Conservation (phyloP, 92 coral and sea anemone genomes). For the Nematostella vectensis region DNA sequence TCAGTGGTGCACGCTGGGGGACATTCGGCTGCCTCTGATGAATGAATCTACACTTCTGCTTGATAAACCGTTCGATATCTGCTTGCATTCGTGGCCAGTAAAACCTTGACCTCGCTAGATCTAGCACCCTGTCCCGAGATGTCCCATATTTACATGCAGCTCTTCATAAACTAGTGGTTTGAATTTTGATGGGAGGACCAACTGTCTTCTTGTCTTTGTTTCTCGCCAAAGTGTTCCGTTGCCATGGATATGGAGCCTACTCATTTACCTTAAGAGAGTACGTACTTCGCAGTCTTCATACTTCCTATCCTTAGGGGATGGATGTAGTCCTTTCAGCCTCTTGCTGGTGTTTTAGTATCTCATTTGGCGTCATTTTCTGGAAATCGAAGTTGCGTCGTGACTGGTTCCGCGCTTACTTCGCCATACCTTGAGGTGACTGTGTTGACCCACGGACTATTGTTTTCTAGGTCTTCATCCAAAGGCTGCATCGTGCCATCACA, state of each 20-base stretch:
- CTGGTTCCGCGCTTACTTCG: background rate
- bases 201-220: background rate
- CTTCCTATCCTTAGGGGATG: background rate
- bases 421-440: background rate
- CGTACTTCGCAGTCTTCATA: background rate
- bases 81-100: conserved; percentile 5
- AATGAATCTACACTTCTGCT: background rate
- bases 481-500: background rate
- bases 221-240: conserved; percentile 2
- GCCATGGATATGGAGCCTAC: conserved; percentile 1
- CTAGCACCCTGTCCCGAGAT: conserved; percentile 4
- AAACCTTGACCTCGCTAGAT: background rate
- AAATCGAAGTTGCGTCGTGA: background rate
- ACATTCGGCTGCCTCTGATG: background rate
- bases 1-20: conserved; percentile 16
- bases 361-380: conserved; percentile 1
- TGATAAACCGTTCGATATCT: background rate
- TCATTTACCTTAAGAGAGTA: background rate
- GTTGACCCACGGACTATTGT: conserved; percentile 1
- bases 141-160: background rate
- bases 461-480: background rate
- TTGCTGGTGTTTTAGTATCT: background rate
- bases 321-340: conserved; percentile 1
- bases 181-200: background rate
- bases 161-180: background rate